phyloP scores from a whole-genome alignment of 2,888 invertebrate genomes.

The Trachelus troglodyta region DNA sequence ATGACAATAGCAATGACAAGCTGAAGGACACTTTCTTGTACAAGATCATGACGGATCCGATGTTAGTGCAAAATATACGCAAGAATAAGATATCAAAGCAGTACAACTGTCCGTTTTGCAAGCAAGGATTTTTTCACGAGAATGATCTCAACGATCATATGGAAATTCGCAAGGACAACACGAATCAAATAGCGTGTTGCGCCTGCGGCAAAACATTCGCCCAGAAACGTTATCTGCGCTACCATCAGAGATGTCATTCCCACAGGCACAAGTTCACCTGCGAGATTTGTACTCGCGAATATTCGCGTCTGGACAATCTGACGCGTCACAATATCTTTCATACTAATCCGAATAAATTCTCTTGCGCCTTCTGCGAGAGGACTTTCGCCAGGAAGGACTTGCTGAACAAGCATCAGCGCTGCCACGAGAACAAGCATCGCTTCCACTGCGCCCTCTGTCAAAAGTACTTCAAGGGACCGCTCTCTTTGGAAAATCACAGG shows the following conservation, averaged over 20 bases:
- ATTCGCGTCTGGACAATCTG: slow-evolving; percentile 58
- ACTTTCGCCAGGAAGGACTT: slow-evolving; percentile 59
- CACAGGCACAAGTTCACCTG: slow-evolving; percentile 57
- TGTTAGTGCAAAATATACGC: slow-evolving; percentile 45
- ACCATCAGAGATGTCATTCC: slow-evolving; percentile 56
- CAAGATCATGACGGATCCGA: slow-evolving; percentile 58
- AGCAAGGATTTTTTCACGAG: slow-evolving; percentile 45
- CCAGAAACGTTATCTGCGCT: slow-evolving; percentile 56
- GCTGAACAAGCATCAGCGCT: slow-evolving; percentile 57
- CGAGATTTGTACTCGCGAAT: slow-evolving; percentile 55
- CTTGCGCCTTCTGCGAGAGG: slow-evolving; percentile 54
- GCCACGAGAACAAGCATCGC: slow-evolving; percentile 55
- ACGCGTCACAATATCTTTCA: slow-evolving; percentile 58
- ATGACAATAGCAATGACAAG: slow-evolving; percentile 26
- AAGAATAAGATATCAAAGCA: slow-evolving; percentile 22
- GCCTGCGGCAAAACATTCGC: slow-evolving; percentile 58
- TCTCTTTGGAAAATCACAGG: slow-evolving; percentile 51
- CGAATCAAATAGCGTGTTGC: slow-evolving; percentile 52
- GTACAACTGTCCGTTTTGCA: slow-evolving; percentile 51
- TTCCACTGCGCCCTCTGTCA: slow-evolving; percentile 51
- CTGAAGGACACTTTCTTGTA: slow-evolving; percentile 55
- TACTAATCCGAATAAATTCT: slow-evolving; percentile 59
- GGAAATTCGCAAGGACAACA: slow-evolving; percentile 43
- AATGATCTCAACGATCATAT: slow-evolving; percentile 48
- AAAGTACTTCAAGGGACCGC: slow-evolving; percentile 54